phyloP scores from a whole-genome alignment of 2,113 vertebrate species.

The Aptenodytes patagonicus region DNA sequence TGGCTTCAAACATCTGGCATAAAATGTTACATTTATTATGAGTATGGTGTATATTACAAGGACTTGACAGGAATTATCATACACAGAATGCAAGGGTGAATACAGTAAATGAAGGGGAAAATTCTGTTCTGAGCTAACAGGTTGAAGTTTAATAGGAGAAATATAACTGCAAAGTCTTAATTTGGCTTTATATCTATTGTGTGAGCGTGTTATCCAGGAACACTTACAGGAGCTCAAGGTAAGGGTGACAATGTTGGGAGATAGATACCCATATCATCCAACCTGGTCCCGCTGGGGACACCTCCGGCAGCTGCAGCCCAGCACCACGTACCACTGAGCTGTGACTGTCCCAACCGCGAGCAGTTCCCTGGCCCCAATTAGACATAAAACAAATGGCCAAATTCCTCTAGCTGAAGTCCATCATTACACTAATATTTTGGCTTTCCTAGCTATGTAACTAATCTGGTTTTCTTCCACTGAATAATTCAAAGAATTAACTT shows the following conservation, averaged over 20 bases:
- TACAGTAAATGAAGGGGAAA: background rate
- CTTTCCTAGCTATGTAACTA: background rate
- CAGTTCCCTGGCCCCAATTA: background rate
- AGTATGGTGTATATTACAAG: too few species aligned
- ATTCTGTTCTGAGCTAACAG: background rate
- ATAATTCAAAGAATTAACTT: background rate
- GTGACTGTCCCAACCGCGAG: fast-evolving
- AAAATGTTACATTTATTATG: background rate
- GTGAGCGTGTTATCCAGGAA: background rate
- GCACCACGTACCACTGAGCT: background rate
- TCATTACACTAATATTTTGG: background rate
- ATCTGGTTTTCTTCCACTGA: background rate
- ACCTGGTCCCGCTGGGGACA: background rate
- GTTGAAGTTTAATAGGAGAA: background rate
- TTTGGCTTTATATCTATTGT: background rate
- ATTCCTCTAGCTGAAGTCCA: background rate
- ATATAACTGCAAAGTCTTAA: background rate
- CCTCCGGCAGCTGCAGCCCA: background rate
- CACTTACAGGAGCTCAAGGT: background rate
- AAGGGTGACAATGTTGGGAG: background rate
- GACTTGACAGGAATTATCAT: background rate
- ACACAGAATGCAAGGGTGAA: background rate
- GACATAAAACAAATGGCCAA: background rate
- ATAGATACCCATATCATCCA: too few species aligned
- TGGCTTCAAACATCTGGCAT: background rate